phyloP scores from a whole-genome alignment of 1,140 invertebrate species.

The Trachelipus rathkii region DNA sequence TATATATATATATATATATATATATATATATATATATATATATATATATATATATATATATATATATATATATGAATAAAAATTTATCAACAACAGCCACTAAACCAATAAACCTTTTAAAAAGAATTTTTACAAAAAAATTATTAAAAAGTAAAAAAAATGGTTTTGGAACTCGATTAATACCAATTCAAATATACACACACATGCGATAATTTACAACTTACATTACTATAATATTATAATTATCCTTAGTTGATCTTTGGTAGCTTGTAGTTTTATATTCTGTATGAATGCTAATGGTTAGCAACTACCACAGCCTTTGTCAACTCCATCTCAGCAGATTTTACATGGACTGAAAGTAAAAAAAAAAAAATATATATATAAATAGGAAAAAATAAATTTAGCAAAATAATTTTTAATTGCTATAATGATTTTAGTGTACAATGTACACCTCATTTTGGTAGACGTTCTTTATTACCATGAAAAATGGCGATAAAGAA shows the following conservation, averaged over 20 bases:
- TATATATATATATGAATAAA: no score
- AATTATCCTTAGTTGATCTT: neutral
- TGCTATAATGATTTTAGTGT: neutral
- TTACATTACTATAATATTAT: conserved; percentile 4
- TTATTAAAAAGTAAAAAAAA: no score
- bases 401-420: neutral
- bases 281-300: neutral
- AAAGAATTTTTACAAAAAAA: no score
- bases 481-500: no score
- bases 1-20: no score
- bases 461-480: no score
- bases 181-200: no score
- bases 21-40: no score
- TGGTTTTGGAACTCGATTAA: no score
- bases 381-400: neutral
- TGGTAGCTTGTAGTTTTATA: neutral
- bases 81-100: no score
- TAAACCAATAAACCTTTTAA: no score
- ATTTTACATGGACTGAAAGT: neutral
- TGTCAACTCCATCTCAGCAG: neutral
- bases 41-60: no score
- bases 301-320: conserved; percentile 9
- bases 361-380: neutral
- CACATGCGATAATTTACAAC: neutral
- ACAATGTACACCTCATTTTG: neutral